Evolutionary conservation across 2,888 invertebrate species (phyloP), one percentile per base, ranked within the genome.

Genomic region (Xylota sylvarum): DNA sequence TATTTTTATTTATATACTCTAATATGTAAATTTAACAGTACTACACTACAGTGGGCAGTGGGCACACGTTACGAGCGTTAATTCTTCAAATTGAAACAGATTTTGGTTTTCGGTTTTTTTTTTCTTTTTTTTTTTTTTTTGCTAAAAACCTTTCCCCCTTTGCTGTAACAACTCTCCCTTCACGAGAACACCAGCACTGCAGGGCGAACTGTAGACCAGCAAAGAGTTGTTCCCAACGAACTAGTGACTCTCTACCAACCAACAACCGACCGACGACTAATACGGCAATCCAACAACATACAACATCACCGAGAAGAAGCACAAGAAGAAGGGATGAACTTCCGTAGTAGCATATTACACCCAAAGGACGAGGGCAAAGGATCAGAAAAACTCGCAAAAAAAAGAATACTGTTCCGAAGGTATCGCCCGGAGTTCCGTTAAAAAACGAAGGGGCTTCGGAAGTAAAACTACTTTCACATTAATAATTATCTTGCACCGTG

Each of bases 231-330:
- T 82, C 73, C 82, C 82, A 77, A 60, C 86, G 50, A 78, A 78
- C 82, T 82, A 73, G 48, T 78, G 50, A 77, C 86, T 86, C 82
- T 86, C 77, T 73, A 86, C 86, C 82, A 77, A 82, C 86, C 86
- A 69, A 78, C 86, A 86, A 86, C 86, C 86, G 82, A 82, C 86
- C 86, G 48, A 82, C 77, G 78, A 86, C 86, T 86, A 86, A 78
- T 67, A 72, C 50, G 69, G 67, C 56, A 81, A 48, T 58, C 84
- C 80, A 85, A 80, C 80, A 70, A 77, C 72, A 77, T 77, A 52
- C 67, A 77, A 82, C 65, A 86, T 82, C 77, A 56, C 27, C 72
- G 72, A 67, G 60, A 72, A 73, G 72, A 76, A 82, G 72, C 67
- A 86, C 77, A 77, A 60, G 77, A 30, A 73, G 62, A 64, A 78